These are phyloP conservation scores for Ibidorhyncha struthersii DNA, from an alignment of 2,113 vertebrate genomes.

Conservation along the genomic window DNA sequence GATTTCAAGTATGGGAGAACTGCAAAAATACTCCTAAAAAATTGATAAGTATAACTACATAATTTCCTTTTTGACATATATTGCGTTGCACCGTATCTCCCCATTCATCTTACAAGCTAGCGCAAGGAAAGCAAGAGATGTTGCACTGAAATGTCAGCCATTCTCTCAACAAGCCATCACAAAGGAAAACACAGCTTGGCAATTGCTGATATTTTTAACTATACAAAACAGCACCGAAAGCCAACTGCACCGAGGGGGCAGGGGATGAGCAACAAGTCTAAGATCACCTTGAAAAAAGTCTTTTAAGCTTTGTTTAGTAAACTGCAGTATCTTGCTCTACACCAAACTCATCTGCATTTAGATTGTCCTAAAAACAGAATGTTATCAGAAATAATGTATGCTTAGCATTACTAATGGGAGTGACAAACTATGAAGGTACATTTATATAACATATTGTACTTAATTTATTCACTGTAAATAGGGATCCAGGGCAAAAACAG, in stretches of 20 bases:
- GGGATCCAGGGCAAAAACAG: background rate
- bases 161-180: background rate
- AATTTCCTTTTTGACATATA: background rate
- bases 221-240: background rate
- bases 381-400: background rate
- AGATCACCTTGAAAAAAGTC: background rate
- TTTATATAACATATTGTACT: background rate
- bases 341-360: background rate
- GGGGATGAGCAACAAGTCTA: background rate
- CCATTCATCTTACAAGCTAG: background rate
- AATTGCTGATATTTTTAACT: background rate
- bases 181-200: background rate
- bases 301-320: background rate
- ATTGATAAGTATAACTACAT: rapidly evolving
- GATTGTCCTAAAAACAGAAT: background rate
- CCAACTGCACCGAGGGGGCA: background rate
- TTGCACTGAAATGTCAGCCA: background rate
- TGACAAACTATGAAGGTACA: background rate
- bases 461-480: background rate
- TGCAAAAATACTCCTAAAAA: background rate
- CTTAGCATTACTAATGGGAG: background rate
- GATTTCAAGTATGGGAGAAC: background rate
- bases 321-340: background rate
- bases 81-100: background rate
- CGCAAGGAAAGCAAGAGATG: background rate